Base-by-base conservation (phyloP, 2,888 invertebrate species). In the Gryllus longicercus region DNA sequence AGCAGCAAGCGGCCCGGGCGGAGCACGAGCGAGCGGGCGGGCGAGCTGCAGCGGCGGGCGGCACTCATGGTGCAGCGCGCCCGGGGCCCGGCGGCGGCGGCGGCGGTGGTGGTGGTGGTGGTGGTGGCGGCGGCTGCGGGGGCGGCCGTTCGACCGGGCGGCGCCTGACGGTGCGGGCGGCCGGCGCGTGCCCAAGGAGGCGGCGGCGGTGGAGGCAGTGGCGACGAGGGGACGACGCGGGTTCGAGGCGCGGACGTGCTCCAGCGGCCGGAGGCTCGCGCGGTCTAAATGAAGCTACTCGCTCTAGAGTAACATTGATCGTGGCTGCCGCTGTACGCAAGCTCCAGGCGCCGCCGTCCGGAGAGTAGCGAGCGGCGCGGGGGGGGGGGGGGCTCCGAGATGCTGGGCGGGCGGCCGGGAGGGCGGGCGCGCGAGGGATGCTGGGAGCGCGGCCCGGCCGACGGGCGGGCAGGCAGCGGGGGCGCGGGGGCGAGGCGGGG, bases 381-480 rank as follows among this genome's bases (percentile, higher is more conserved):
- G 10, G 63, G 63, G 63, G 63, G 14, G 5, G 63, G 50, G 25
- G 63, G 74, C 50, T n/a, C 51, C 78, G 51, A 74, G 80, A 51
- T 51, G 78, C 78, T 51, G n/a, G 21, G 50, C 25, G 74, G 75
- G 79, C n/a, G 79, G 38, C 75, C 74, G 78, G 38, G 51, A 78
- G 74, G 49, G 18, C 76, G 74, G 75, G 79, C 23, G 79, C 51
- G 77, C 74, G 77, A 38, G 50, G 79, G 74, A 38, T 74, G 75
- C 75, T 84, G 82, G 83, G 85, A 84, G 85, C 84, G 84, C 84
- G 84, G 84, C 84, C 78, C 76, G 78, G 81, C 63, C 77, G 79
- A 88, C 88, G 85, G 88, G n/a, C n/a, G n/a, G 21, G 85, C 86
- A 88, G 79, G 75, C 63, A 79, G 51, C 50, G 23, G 76, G 50